phyloP scores from a whole-genome alignment of 1,140 invertebrate species.

The Helicoverpa armigera region DNA sequence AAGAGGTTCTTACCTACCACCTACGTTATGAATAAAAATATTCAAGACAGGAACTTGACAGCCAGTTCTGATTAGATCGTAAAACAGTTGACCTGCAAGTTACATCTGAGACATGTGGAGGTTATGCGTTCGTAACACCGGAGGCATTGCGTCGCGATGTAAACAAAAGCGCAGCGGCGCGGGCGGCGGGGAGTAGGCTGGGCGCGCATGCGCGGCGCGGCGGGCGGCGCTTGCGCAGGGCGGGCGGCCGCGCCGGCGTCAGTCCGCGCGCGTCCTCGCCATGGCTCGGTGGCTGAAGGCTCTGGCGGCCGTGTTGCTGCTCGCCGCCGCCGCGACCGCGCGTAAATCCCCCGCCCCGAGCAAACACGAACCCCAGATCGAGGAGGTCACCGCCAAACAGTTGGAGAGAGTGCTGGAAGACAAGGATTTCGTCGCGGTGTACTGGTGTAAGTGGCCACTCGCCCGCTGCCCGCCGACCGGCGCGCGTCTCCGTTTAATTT shows the following conservation, averaged over 20 bases:
- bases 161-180: constrained; percentile 37
- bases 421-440: constrained; percentile 97
- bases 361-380: constrained; percentile 92
- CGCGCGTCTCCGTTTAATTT: constrained; percentile 53
- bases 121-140: constrained; percentile 17
- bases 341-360: constrained; percentile 73
- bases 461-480: constrained; percentile 63
- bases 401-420: constrained; percentile 95
- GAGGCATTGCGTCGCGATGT: constrained; percentile 39
- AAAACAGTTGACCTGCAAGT: no score
- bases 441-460: constrained; percentile 95
- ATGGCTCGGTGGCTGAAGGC: constrained; percentile 85
- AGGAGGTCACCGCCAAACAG: constrained; percentile 96
- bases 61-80: no score
- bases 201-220: constrained; percentile 51
- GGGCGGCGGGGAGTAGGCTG: constrained; percentile 1
- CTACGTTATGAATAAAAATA: no score
- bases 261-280: constrained; percentile 87
- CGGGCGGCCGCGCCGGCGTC: constrained; percentile 71
- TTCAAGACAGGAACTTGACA: no score
- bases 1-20: no score
- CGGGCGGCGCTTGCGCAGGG: constrained; percentile 66
- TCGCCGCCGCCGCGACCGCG: constrained; percentile 77
- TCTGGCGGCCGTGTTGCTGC: constrained; percentile 77
- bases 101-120: neutral